A percentile compares a stretch with the other conserved stretches of the same genome.
These are phyloP conservation scores for Pachyramphus minor DNA, from an alignment of 2,113 vertebrate species.

Conservation along the genomic window DNA sequence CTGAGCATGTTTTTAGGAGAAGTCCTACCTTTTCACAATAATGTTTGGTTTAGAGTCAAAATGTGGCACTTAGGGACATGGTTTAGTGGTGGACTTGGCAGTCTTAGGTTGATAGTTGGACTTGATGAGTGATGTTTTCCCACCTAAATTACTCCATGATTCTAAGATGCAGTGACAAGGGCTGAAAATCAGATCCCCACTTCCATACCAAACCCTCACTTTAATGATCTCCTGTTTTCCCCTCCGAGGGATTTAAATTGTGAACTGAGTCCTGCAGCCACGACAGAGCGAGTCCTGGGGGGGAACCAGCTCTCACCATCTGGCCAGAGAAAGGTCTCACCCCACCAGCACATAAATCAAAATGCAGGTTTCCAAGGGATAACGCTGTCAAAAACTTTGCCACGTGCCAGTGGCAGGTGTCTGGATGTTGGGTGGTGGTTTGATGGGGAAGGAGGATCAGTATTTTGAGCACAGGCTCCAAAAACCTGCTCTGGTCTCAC, in stretches of 20 bases:
- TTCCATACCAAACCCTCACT: not conserved
- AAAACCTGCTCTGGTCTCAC: not conserved
- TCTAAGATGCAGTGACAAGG: not conserved
- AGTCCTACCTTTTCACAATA: not conserved
- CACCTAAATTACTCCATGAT: not conserved
- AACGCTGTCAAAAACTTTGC: not conserved
- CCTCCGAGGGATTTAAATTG: not conserved
- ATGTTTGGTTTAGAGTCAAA: not conserved
- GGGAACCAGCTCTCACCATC: not conserved
- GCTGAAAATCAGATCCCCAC: not conserved
- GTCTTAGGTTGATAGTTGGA: not conserved
- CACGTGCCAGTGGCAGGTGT: not conserved
- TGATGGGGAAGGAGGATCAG: not conserved
- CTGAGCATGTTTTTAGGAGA: not conserved
- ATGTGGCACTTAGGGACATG: not conserved
- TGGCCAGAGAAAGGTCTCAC: not conserved
- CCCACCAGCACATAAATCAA: not conserved
- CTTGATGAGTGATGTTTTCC: not conserved
- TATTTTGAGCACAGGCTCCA: not conserved
- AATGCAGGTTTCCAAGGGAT: not conserved
- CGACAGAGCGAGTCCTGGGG: not conserved
- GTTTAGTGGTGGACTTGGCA: not conserved
- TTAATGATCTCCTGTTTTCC: not conserved
- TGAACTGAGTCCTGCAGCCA: not conserved
- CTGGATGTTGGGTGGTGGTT: not conserved